Evolutionary conservation across 2,888 invertebrate genomes (phyloP).

Genomic region (Dascillus cervinus): DNA sequence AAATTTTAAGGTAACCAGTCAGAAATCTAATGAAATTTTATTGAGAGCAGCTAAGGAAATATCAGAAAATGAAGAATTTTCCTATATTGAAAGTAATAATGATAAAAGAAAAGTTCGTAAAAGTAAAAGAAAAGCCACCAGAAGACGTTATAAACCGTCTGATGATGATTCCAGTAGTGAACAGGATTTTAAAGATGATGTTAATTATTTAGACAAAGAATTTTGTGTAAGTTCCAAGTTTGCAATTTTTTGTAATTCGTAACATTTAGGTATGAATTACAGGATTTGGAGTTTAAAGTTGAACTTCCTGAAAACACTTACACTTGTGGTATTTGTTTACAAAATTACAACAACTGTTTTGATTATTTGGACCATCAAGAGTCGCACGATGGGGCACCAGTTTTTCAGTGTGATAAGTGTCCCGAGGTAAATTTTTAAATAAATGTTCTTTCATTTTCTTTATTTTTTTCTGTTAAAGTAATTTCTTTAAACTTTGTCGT

Average conservation of each 20-base stretch:
- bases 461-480: neutral
- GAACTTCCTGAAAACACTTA: constrained; percentile 17
- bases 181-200: constrained; percentile 5
- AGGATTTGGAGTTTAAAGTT: constrained; percentile 16
- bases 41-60: constrained; percentile 6
- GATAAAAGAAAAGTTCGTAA: constrained; percentile 1
- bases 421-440: constrained; percentile 14
- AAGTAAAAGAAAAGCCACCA: too few species aligned
- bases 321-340: constrained; percentile 25
- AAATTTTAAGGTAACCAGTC: constrained; percentile 25
- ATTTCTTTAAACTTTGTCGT: too few species aligned
- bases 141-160: too few species aligned
- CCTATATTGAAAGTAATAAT: too few species aligned
- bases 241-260: constrained; percentile 1
- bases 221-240: constrained; percentile 7
- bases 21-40: constrained; percentile 25
- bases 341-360: constrained; percentile 22
- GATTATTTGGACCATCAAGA: constrained; percentile 29
- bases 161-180: too few species aligned
- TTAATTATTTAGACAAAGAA: constrained; percentile 9
- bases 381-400: constrained; percentile 24
- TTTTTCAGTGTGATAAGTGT: constrained; percentile 30
- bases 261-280: too few species aligned
- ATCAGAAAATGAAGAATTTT: constrained; percentile 1
- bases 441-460: neutral